Evolutionary conservation across 1,140 invertebrate species (phyloP).

Genomic region (Macrosteles quadrilineatus): DNA sequence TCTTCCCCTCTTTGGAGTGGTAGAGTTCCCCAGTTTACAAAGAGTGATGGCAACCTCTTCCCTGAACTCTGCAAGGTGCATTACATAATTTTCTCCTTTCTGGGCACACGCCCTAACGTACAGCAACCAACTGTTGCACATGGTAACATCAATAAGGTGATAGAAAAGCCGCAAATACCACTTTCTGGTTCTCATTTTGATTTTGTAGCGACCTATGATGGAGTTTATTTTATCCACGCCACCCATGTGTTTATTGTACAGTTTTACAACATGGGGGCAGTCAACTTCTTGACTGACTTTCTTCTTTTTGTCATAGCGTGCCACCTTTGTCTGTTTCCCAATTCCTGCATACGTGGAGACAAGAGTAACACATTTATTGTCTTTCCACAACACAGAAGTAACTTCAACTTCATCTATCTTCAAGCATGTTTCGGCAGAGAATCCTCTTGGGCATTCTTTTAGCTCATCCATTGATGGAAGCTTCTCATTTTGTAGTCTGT

Average conservation of each 20-base stretch:
- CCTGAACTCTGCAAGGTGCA: too few species aligned
- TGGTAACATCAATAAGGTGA: slow-evolving; percentile 43
- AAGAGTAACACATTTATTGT: slow-evolving; percentile 48
- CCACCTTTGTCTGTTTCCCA: slow-evolving; percentile 39
- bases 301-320: slow-evolving; percentile 30
- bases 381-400: slow-evolving; percentile 42
- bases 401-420: slow-evolving; percentile 26
- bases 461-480: slow-evolving; percentile 12
- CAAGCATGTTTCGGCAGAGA: neutral
- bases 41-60: slow-evolving; percentile 33
- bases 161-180: slow-evolving; percentile 47
- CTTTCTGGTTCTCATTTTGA: slow-evolving; percentile 46
- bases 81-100: slow-evolving; percentile 11
- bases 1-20: slow-evolving; percentile 24
- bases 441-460: slow-evolving; percentile 17
- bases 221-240: slow-evolving; percentile 48
- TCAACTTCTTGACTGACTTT: neutral
- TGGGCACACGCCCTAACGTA: slow-evolving; percentile 39
- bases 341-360: slow-evolving; percentile 44
- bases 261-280: slow-evolving; percentile 33
- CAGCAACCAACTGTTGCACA: slow-evolving; percentile 44
- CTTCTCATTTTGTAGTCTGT: slow-evolving; percentile 37
- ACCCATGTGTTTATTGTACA: slow-evolving; percentile 45
- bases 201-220: slow-evolving; percentile 46
- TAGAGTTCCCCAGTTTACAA: slow-evolving; percentile 28